A percentile compares a stretch with the other conserved stretches of the same genome.
phyloP scores from a whole-genome alignment of 2,888 invertebrate genomes.

The Sericinus montela region DNA sequence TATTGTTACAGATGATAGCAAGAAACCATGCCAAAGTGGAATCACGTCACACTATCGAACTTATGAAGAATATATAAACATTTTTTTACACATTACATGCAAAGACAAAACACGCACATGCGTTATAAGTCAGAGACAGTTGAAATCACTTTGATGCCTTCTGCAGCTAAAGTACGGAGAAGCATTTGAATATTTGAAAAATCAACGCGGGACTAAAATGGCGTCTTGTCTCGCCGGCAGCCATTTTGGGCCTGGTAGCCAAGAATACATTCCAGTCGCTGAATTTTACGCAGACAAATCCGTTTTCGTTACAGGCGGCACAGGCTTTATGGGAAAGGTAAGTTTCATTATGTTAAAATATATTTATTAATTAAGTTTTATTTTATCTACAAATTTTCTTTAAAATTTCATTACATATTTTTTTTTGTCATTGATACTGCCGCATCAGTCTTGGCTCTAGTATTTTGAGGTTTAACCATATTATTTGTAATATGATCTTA shows the following conservation, averaged over 20 bases:
- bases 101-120: constrained; percentile 26
- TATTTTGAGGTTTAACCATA: too few species aligned
- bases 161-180: constrained; percentile 15
- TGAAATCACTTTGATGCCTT: constrained; percentile 24
- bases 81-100: not conserved
- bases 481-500: too few species aligned
- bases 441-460: too few species aligned
- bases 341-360: constrained; percentile 24
- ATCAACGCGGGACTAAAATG: constrained; percentile 42
- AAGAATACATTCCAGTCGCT: constrained; percentile 76
- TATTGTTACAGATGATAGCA: constrained; percentile 15
- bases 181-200: constrained; percentile 18
- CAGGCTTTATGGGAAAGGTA: constrained; percentile 93
- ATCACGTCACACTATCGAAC: constrained; percentile 4
- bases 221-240: constrained; percentile 61
- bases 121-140: constrained; percentile 18
- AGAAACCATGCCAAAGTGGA: constrained; percentile 14
- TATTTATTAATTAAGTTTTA: too few species aligned
- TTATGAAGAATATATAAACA: constrained; percentile 7
- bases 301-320: constrained; percentile 90
- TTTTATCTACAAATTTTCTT: too few species aligned
- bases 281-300: constrained; percentile 86
- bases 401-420: too few species aligned
- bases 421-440: too few species aligned
- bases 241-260: constrained; percentile 41